Evolutionary conservation across 2,113 vertebrate genomes (phyloP), one percentile per base, ranked within the genome.

Genomic region (Micronycteris hirsuta): DNA sequence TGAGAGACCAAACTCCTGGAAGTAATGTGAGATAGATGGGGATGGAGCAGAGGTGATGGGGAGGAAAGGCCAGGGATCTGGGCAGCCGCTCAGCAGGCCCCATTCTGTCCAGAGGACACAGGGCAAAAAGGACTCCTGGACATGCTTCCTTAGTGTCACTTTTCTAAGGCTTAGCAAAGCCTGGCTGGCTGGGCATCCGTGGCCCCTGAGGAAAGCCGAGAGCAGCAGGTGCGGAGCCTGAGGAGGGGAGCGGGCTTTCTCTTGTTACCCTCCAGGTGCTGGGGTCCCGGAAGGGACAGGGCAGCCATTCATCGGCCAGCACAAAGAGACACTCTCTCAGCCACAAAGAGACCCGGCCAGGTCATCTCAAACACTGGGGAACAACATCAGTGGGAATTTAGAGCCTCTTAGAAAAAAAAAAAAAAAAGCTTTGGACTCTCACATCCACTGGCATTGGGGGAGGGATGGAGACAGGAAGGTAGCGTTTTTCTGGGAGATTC

Each of bases 241-340:
- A 92, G 89, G 89, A 96, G 92, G 80, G 20, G 91, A 95, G 84
- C 54, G 89, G 73, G 76, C 89, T 96, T 97, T 97, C 97, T 97
- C 97, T 83, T 94, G 93, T 97, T 97, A 97, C 97, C 88, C 92
- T 82, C 74, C 70, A 52, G 78, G 94, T 54, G 93, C 41, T 73
- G 86, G 93, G 89, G 94, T 89, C 91, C 80, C 2, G 0, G 89
- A 74, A 86, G 86, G 67, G 86, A 97, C 97, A 97, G 97, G 91
- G 91, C 70, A 20, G 67, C 86, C 91, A 97, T 98, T 98, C 97
- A 97, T 97, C 92, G 38, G 45, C 41, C 58, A 89, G 54, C 93
- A 98, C 97, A 97, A 98, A 97, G 91, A 83, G 93, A 94, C 8
- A 43, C 90, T 96, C 87, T 96, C 96, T 97, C 74, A 91, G 86